Conservation (phyloP, 2,113 vertebrate species). For the Erythrolamprus reginae region DNA sequence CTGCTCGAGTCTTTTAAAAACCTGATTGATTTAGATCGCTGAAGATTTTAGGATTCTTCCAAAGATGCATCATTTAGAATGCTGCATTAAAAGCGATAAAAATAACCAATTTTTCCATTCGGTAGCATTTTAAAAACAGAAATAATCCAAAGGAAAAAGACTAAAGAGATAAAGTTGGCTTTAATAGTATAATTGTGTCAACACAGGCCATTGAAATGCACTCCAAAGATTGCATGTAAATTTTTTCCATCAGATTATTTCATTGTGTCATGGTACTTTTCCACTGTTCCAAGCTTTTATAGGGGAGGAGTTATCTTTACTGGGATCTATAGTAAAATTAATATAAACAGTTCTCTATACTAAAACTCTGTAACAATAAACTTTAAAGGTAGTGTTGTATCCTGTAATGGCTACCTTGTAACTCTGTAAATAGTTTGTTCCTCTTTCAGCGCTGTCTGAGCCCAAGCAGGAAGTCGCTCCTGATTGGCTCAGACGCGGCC, state of each 20-base stretch:
- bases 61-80: neutral
- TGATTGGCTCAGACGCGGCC: too few species aligned
- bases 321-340: neutral
- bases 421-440: too few species aligned
- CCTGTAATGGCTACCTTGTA: too few species aligned
- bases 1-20: neutral
- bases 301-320: neutral
- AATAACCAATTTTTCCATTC: neutral
- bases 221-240: neutral
- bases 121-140: neutral
- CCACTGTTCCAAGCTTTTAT: constrained; percentile 23
- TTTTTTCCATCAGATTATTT: neutral
- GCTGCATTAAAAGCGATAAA: neutral
- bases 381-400: too few species aligned
- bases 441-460: too few species aligned
- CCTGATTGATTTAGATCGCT: neutral
- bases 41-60: too few species aligned
- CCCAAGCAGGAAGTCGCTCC: too few species aligned
- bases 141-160: neutral
- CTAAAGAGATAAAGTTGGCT: neutral
- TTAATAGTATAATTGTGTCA: neutral
- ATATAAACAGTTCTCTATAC: neutral
- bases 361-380: neutral
- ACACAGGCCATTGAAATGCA: neutral
- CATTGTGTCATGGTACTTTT: constrained; percentile 30